Conservation (phyloP, 1,140 invertebrate genomes). For the Caenorhabditis remanei region DNA sequence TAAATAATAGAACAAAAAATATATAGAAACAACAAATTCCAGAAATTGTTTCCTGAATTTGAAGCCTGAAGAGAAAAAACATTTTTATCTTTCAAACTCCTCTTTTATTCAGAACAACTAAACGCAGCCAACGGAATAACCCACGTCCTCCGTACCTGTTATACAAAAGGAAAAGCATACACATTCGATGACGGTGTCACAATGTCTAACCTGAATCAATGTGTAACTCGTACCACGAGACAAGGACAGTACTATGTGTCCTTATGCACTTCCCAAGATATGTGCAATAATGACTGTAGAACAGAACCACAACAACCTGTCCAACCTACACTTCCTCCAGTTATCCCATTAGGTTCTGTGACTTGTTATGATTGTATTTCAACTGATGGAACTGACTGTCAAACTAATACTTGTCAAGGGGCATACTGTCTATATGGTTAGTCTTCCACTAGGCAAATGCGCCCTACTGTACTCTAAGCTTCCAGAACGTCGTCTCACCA, state of each 20-base stretch:
- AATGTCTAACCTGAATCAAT: constrained; percentile 31
- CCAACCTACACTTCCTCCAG: constrained; percentile 5
- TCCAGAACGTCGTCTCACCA: constrained; percentile 13
- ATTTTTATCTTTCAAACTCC: too few species aligned
- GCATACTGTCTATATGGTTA: constrained; percentile 37
- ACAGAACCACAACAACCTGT: constrained; percentile 9
- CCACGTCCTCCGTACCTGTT: constrained; percentile 30
- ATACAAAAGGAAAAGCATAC: constrained; percentile 42
- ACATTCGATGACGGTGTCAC: constrained; percentile 40
- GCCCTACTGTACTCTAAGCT: neutral
- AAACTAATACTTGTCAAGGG: constrained; percentile 15
- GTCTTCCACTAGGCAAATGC: neutral
- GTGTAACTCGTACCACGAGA: constrained; percentile 11
- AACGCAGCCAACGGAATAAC: constrained; percentile 41
- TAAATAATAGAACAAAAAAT: neutral
- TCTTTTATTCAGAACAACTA: constrained; percentile 1
- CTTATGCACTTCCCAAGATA: constrained; percentile 12
- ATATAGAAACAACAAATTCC: too few species aligned
- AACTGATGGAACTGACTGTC: constrained; percentile 36
- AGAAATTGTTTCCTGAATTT: too few species aligned
- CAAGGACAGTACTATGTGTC: constrained; percentile 37
- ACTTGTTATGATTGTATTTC: constrained; percentile 32
- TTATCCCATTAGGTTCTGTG: constrained; percentile 6
- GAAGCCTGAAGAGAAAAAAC: too few species aligned
- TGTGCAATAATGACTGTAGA: constrained; percentile 40